Percentiles rank a stretch among this genome's conserved stretches.
These are phyloP conservation scores for Sorex araneus DNA, from an alignment of 2,113 vertebrate genomes.

Conservation along the genomic window DNA sequence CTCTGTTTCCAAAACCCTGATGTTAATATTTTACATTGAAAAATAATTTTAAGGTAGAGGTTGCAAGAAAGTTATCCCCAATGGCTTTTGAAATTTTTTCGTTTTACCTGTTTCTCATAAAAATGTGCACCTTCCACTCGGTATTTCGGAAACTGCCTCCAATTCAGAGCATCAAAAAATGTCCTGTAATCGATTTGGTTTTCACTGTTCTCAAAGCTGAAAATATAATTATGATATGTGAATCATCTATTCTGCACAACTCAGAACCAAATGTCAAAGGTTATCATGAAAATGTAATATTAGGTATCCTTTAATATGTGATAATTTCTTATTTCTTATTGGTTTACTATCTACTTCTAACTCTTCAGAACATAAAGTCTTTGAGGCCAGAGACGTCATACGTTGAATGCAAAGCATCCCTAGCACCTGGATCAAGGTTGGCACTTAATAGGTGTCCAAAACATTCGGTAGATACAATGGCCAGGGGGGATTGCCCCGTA, in stretches of 20 bases:
- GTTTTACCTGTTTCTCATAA: slow-evolving; percentile 89
- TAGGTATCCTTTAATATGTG: background rate
- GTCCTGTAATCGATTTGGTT: slow-evolving; percentile 91
- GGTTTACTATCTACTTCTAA: slow-evolving; percentile 29
- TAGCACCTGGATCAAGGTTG: slow-evolving; percentile 12
- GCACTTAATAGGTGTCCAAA: slow-evolving; percentile 27
- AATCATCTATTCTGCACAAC: slow-evolving; percentile 68
- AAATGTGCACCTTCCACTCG: slow-evolving; percentile 32
- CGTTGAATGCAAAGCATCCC: slow-evolving; percentile 29
- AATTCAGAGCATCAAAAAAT: slow-evolving; percentile 92
- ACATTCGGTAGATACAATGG: too few species aligned
- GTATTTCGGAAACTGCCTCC: slow-evolving; percentile 86
- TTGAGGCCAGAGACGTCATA: slow-evolving; percentile 5
- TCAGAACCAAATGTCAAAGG: slow-evolving; percentile 55
- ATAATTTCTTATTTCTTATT: slow-evolving; percentile 57
- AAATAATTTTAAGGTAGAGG: slow-evolving; percentile 65
- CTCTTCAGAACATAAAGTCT: background rate
- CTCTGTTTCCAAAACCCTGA: slow-evolving; percentile 47
- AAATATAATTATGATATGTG: slow-evolving; percentile 71
- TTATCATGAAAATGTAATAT: slow-evolving; percentile 55
- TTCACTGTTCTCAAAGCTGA: slow-evolving; percentile 89
- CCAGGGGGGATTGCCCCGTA: too few species aligned
- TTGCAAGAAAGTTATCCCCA: background rate
- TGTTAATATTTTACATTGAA: slow-evolving; percentile 43
- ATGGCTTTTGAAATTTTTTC: slow-evolving; percentile 62